Conservation (phyloP, 2,113 vertebrate species). For the Planiliza haematocheilus region DNA sequence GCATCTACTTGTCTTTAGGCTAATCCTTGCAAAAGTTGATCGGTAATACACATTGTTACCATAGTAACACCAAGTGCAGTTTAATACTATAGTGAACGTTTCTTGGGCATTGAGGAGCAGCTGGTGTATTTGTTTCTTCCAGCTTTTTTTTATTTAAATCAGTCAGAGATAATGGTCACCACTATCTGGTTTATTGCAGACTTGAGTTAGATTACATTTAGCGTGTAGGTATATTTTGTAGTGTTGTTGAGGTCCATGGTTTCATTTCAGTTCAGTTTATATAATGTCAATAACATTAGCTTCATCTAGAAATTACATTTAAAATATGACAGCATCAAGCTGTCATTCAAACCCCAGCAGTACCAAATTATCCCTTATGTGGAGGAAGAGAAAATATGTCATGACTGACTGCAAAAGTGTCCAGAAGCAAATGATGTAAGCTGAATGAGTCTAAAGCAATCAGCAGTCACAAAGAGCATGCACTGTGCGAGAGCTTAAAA, state of each 20-base stretch:
- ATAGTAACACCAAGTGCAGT: background rate
- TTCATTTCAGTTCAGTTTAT: too few species aligned
- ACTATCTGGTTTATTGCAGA: too few species aligned
- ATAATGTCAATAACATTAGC: too few species aligned
- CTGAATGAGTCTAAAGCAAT: constrained; percentile 10
- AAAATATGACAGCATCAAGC: background rate
- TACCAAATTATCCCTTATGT: background rate
- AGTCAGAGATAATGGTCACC: too few species aligned
- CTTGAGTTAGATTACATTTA: background rate
- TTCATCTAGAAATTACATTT: background rate
- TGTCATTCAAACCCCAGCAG: background rate
- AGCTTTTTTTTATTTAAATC: too few species aligned
- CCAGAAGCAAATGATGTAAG: constrained; percentile 1
- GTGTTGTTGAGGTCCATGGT: background rate
- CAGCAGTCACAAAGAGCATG: constrained; percentile 21
- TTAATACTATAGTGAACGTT: background rate
- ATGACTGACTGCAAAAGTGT: constrained; percentile 3
- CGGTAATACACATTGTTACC: background rate
- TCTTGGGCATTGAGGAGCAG: too few species aligned
- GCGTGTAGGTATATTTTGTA: background rate
- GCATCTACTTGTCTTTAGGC: background rate
- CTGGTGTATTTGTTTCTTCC: too few species aligned
- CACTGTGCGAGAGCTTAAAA: constrained; percentile 12
- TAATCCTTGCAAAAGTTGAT: background rate
- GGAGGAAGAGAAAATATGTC: background rate